Conservation (phyloP, 37 sponge, comb jelly and placozoan genomes). For the Crambe crambe region DNA sequence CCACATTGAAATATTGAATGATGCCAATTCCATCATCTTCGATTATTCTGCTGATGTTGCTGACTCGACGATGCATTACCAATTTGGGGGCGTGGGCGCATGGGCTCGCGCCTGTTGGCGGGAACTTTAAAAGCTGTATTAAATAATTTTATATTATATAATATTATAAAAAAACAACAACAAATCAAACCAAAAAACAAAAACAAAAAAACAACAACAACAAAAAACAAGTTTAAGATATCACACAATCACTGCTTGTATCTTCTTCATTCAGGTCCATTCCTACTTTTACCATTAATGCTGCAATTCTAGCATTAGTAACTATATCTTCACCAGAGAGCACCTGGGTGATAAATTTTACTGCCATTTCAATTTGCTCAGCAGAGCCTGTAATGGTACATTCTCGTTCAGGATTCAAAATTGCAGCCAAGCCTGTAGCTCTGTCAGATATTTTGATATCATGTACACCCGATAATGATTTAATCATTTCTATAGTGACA, state of each 20-base stretch:
- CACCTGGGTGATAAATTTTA: slow-evolving; percentile 16
- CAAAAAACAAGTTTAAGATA: background rate
- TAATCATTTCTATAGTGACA: slow-evolving; percentile 8
- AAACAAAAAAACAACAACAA: no score
- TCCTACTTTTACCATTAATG: slow-evolving; percentile 8
- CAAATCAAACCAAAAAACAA: no score
- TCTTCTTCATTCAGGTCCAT: background rate
- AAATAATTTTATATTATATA: no score
- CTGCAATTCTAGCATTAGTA: slow-evolving; percentile 15
- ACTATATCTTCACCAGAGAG: slow-evolving; percentile 17
- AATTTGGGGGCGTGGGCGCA: background rate
- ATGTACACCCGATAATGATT: slow-evolving; percentile 36
- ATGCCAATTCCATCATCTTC: slow-evolving; percentile 27
- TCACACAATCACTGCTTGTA: background rate
- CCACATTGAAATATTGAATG: no score
- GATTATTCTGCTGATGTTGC: background rate
- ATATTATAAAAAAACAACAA: no score
- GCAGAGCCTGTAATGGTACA: slow-evolving; percentile 39
- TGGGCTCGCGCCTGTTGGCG: background rate
- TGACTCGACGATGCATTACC: background rate
- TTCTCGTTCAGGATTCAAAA: slow-evolving; percentile 2
- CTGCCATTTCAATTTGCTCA: slow-evolving; percentile 34
- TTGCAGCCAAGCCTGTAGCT: background rate
- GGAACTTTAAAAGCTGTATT: no score
- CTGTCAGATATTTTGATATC: slow-evolving; percentile 6